phyloP scores from a whole-genome alignment of 37 sponge, comb jelly and placozoan genomes.

The Diacarnus erythraeanus region DNA sequence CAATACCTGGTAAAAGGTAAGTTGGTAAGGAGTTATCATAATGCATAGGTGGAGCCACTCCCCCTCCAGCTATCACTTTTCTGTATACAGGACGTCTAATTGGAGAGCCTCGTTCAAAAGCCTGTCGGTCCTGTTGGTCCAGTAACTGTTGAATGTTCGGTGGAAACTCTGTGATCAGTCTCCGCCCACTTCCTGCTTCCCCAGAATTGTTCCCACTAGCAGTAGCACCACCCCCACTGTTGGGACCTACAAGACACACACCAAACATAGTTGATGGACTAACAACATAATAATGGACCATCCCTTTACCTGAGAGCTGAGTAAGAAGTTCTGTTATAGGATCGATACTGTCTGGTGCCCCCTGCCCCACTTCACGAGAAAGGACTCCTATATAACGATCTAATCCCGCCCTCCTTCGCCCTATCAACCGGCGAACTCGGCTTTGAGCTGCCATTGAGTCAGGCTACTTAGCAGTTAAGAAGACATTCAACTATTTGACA shows the following conservation, averaged over 20 bases:
- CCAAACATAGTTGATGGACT: not conserved
- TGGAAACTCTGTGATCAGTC: slow-evolving; percentile 46
- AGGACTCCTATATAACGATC: slow-evolving; percentile 39
- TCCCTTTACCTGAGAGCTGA: slow-evolving; percentile 58
- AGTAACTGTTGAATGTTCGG: slow-evolving; percentile 62
- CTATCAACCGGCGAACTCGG: slow-evolving; percentile 56
- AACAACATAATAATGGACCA: too few species aligned
- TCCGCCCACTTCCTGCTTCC: slow-evolving; percentile 30
- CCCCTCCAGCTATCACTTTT: slow-evolving; percentile 32
- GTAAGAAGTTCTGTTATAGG: slow-evolving; percentile 81
- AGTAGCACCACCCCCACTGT: not conserved
- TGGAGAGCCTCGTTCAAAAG: slow-evolving; percentile 48
- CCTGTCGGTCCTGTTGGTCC: slow-evolving; percentile 57
- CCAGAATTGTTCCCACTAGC: slow-evolving; percentile 8
- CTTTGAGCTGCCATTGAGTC: slow-evolving; percentile 18
- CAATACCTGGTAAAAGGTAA: slow-evolving; percentile 11
- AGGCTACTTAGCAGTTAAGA: not conserved
- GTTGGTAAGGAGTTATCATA: not conserved
- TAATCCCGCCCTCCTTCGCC: slow-evolving; percentile 46
- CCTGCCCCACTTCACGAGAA: slow-evolving; percentile 19
- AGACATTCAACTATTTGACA: not conserved
- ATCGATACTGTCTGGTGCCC: slow-evolving; percentile 53
- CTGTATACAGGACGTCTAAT: slow-evolving; percentile 52
- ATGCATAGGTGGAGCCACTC: slow-evolving; percentile 12
- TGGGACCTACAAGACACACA: not conserved